Percentiles rank a stretch among this genome's conserved stretches.
phyloP scores from a whole-genome alignment of 2,888 invertebrate species.

The Drosophila paucipuncta region DNA sequence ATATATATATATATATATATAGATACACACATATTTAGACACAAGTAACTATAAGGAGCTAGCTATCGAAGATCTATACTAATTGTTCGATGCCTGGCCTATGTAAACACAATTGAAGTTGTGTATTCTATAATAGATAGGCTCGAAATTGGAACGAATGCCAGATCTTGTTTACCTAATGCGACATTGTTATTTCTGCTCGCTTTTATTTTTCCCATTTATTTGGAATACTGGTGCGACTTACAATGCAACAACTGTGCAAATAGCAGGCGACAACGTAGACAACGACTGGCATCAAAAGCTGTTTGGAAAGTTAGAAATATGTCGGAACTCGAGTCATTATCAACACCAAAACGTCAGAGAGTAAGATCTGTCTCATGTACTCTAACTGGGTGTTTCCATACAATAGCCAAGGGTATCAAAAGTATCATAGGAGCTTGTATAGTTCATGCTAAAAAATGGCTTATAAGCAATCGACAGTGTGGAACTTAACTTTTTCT shows the following conservation, averaged over 20 bases:
- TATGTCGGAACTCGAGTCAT: conserved; percentile 52
- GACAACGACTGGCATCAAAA: conserved; percentile 51
- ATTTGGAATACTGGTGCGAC: conserved; percentile 66
- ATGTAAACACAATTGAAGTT: conserved; percentile 70
- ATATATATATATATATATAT: conserved; percentile 2
- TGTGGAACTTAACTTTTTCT: not conserved
- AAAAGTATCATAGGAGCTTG: not conserved
- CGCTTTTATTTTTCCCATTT: conserved; percentile 64
- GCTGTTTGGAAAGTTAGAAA: conserved; percentile 79
- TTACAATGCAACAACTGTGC: conserved; percentile 79
- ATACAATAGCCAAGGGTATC: conserved; percentile 33
- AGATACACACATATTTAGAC: not conserved
- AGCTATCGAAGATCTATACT: conserved; percentile 58
- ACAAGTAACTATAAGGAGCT: conserved; percentile 17
- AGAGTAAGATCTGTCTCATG: conserved; percentile 39
- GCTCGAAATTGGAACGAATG: conserved; percentile 77
- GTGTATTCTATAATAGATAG: conserved; percentile 56
- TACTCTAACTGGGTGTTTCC: conserved; percentile 5
- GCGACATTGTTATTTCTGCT: conserved; percentile 73
- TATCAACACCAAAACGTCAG: conserved; percentile 32
- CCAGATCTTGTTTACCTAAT: conserved; percentile 78
- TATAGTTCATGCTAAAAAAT: not conserved
- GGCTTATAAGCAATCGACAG: not conserved
- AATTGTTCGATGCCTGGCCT: conserved; percentile 63
- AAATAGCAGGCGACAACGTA: conserved; percentile 77